Evolutionary conservation across 1,140 invertebrate genomes (phyloP), one percentile per base, ranked within the genome.

Genomic region (Periplaneta americana): DNA sequence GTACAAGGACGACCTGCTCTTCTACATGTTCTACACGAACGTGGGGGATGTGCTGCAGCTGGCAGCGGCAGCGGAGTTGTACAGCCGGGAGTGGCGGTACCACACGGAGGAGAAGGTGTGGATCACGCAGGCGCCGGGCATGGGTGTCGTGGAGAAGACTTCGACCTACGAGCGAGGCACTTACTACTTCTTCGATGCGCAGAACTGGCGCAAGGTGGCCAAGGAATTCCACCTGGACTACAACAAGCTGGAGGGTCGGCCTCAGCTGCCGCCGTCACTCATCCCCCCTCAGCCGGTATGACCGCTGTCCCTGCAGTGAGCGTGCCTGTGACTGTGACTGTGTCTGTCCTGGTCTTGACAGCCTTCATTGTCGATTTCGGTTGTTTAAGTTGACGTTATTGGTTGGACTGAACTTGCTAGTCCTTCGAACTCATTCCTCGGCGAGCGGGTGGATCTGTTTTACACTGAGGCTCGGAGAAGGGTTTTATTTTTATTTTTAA

Each of bases 11-110:
- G 98, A 99, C 91, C 92, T 99, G 85, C 92, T 99, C 84, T 99
- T 99, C 92, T 99, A 98, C 91, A 93, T 99, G 89, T 99, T 99
- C 92, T 99, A 99, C 89, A 99, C 98, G 89, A 99, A 98, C 91
- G 96, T 98, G 85, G 97, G 98, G 85, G 98, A 99, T 92, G 94
- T 98, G 83, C 92, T 99, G 89, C 98, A 99, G 92, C 90, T 99
- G 84, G 96, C 96, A 84, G 98, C 98, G 80, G 98, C 98, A 84
- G 93, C 94, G 84, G 98, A 99, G 93, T 90, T 99, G 97, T 98
- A 99, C 88, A 96, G 93, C 89, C 93, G 98, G 88, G 98, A 99
- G 86, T 99, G 98, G 98, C 93, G 98, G 89, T 99, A 98, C 92
- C 98, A 99, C 88, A 99, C 96, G 91, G 98, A 99, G 87, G 98